Evolutionary conservation across 1,140 invertebrate species (phyloP).

Genomic region (Brachionus plicatilis): DNA sequence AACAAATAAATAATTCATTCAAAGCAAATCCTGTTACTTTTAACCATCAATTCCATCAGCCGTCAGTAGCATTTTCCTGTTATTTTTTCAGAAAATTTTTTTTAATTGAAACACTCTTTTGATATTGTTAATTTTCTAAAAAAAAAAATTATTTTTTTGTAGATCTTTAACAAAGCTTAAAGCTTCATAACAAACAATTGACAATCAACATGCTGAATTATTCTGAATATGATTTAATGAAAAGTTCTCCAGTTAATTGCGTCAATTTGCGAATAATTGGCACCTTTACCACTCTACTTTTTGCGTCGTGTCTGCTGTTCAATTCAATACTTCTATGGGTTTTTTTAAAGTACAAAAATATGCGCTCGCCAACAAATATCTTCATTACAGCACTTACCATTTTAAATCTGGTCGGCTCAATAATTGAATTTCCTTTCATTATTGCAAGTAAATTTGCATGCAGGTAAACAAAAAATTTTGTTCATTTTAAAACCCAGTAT

Average conservation of each 20-base stretch:
- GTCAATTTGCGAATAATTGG: neutral
- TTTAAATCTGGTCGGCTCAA: neutral
- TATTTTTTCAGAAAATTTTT: no score
- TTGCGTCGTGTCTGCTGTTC: neutral
- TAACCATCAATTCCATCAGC: neutral
- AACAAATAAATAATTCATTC: no score
- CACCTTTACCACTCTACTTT: neutral
- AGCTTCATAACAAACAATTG: no score
- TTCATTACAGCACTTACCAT: neutral
- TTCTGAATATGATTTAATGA: neutral
- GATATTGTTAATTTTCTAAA: no score
- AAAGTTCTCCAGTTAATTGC: conserved; percentile 25
- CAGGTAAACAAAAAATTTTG: neutral
- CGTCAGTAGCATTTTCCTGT: no score
- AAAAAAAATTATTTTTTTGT: no score
- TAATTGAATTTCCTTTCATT: neutral
- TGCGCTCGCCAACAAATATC: neutral
- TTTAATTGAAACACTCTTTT: no score
- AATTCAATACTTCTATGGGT: neutral
- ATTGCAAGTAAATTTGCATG: conserved; percentile 19
- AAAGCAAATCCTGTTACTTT: neutral
- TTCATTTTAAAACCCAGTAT: neutral
- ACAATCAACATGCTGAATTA: neutral
- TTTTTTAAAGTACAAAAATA: neutral
- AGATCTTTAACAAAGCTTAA: neutral